Evolutionary conservation across 2,113 vertebrate genomes (phyloP).

Genomic region (Dasyurus viverrinus): DNA sequence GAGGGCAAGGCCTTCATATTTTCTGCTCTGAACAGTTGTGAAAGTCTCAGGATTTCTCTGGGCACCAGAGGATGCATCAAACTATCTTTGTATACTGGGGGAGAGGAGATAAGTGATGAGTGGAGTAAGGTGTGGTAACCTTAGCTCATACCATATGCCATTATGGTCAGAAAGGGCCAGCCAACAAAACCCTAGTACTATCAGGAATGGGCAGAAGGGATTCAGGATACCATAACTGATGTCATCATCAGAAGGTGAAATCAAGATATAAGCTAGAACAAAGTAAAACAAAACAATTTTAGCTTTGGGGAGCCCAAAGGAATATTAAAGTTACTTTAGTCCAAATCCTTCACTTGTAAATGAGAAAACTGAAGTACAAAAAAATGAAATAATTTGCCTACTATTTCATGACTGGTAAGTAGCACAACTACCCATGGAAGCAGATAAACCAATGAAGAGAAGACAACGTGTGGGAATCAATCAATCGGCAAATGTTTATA

Average conservation of each 20-base stretch:
- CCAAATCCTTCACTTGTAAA: constrained; percentile 9
- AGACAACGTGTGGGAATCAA: background rate
- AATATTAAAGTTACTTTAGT: background rate
- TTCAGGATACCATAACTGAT: background rate
- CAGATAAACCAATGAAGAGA: background rate
- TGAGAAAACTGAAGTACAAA: constrained; percentile 9
- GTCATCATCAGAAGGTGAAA: background rate
- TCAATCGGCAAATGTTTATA: background rate
- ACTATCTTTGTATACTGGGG: background rate
- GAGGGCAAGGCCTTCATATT: background rate
- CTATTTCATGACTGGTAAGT: background rate
- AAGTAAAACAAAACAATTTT: background rate
- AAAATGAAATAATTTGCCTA: background rate
- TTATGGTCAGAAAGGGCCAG: background rate
- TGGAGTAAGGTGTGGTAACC: background rate
- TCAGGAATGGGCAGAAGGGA: background rate
- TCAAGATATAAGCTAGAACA: background rate
- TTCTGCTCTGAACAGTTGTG: background rate
- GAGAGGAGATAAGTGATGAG: background rate
- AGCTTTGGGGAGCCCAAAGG: background rate
- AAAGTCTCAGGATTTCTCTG: background rate
- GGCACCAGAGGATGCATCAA: background rate
- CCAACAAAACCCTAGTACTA: background rate
- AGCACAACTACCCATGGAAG: background rate
- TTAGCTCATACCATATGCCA: background rate